Base-by-base conservation (phyloP, 2,888 invertebrate genomes). In the Ennomos fuscantarius region DNA sequence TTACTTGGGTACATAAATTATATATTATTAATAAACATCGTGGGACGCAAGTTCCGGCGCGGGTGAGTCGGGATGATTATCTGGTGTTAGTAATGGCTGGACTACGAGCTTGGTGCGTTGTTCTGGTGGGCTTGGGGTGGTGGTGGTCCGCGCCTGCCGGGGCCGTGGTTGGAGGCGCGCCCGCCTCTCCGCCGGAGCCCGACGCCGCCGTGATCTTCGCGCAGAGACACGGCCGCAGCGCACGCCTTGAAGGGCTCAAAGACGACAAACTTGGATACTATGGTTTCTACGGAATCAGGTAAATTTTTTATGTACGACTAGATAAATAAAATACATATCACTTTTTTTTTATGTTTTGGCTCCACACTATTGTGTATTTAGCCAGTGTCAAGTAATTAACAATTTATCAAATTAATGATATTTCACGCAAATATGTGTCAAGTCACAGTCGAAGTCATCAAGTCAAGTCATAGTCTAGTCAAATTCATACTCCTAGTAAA, bases 231-330 rank as follows among this genome's bases (percentile, higher is more conserved):
- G 94, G 94, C 39, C 93, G 92, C 41, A 93, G 94, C 68, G 94
- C 95, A 0, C 92, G 94, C 32, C 81, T 96, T 32, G 93, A 94
- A 70, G 96, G 96, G 11, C 81, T 91, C 54, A 93, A 94, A 66
- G 94, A 96, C 75, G 83, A 89, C 8, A 83, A 82, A 1, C 92
- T 92, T 3, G 94, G 94, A 64, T 94, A 95, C 74, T 96, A 96
- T 66, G 93, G 94, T 24, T 97, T 96, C 73, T 92, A 94, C 56
- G 97, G 97, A 1, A 93, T 97, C 62, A 93, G 95, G 81, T 97
- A 54, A 49, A 1, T 2, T 9, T 6, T 9, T 37, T 37, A 10
- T 32, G 11, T 8, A 15, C 42, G 39, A 9, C 31, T 41, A 53
- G 46, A 24, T 41, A 36, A 13, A 8, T 10, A 12, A 13, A 39